Evolutionary conservation across 2,797 vertebrate genomes (phyloP).

Genomic region (Spea hammondii): DNA sequence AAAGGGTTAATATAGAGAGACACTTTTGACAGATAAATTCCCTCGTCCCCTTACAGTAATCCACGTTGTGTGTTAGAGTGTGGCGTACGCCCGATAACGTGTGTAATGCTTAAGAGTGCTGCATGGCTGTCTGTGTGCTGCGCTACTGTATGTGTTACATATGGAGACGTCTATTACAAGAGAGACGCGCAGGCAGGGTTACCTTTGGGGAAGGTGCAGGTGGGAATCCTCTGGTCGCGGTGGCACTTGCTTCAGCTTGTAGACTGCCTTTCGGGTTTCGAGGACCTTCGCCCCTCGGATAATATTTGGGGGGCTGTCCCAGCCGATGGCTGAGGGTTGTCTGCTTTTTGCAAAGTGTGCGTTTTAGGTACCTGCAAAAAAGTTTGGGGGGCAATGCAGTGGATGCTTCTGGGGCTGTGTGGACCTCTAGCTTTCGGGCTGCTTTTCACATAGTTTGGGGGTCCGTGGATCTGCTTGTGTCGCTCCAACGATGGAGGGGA

Average conservation of each 20-base stretch:
- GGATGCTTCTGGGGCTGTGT: background rate
- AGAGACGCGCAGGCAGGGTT: background rate
- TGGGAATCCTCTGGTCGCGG: background rate
- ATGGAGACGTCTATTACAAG: background rate
- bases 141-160: background rate
- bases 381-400: background rate
- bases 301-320: background rate
- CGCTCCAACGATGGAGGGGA: background rate
- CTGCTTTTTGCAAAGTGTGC: background rate
- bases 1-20: too few relatives aligned
- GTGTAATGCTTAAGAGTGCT: background rate
- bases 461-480: background rate
- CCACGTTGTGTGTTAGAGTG: too few relatives aligned
- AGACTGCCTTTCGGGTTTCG: background rate
- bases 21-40: too few relatives aligned
- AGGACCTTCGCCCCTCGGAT: background rate
- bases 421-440: background rate
- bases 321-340: background rate
- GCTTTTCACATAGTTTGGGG: background rate
- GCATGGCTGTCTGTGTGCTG: background rate
- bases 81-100: background rate
- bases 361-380: background rate
- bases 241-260: background rate
- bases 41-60: too few relatives aligned
- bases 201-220: background rate